These are phyloP conservation scores for Aldrovandia affinis DNA, from an alignment of 2,797 vertebrate species.

Conservation along the genomic window DNA sequence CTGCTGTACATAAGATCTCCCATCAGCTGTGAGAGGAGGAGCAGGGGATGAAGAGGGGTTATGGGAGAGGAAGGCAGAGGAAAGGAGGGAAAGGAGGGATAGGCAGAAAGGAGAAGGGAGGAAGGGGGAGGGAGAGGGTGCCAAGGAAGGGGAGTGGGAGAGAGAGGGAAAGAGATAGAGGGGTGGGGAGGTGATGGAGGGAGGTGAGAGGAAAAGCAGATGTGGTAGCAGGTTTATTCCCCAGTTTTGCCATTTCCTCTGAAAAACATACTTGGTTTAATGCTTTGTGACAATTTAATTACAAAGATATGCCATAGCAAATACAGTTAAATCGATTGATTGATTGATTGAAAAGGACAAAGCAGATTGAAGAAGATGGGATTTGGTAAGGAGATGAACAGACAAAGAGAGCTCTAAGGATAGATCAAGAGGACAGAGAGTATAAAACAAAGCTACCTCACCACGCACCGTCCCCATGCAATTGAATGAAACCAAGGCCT, in stretches of 20 bases:
- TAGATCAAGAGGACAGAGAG: neutral
- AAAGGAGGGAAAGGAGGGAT: neutral
- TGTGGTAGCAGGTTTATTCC: no score
- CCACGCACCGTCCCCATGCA: neutral
- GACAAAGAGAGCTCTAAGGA: neutral
- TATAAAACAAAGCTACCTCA: neutral
- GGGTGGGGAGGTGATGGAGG: slow-evolving; percentile 29
- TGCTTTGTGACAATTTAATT: neutral
- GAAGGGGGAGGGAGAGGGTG: neutral
- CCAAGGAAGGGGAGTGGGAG: neutral
- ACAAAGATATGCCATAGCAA: neutral
- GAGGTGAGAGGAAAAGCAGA: neutral
- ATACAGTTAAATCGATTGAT: neutral
- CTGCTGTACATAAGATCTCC: slow-evolving; percentile 54
- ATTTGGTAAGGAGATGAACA: neutral
- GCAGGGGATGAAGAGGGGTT: neutral
- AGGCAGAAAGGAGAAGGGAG: neutral
- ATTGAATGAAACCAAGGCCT: neutral
- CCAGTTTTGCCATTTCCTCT: neutral
- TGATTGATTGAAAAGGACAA: neutral
- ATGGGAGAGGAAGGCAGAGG: no score
- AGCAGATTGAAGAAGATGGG: neutral
- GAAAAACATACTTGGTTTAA: no score
- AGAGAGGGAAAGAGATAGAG: slow-evolving; percentile 21
- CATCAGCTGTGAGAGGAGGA: slow-evolving; percentile 44